Conservation (phyloP, 2,888 invertebrate genomes). For the Salticus scenicus region DNA sequence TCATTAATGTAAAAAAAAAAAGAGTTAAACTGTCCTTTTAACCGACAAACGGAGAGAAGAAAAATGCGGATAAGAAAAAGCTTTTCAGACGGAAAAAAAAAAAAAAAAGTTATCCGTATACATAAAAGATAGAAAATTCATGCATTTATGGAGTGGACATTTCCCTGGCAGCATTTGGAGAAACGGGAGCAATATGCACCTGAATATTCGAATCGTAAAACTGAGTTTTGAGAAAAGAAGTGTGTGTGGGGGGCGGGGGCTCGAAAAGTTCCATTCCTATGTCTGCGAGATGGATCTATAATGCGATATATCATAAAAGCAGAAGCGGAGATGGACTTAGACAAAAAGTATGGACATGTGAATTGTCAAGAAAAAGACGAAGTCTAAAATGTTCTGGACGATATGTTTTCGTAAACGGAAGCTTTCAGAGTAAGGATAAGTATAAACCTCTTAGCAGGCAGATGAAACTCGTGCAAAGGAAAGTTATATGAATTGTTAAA, state of each 20-base stretch:
- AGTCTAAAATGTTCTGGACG: too few species aligned
- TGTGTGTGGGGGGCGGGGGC: background rate
- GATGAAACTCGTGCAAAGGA: too few species aligned
- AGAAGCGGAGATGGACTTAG: background rate
- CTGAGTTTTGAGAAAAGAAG: too few species aligned
- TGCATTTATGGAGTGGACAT: constrained; percentile 57
- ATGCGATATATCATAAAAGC: background rate
- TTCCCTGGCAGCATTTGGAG: background rate
- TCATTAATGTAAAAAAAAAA: too few species aligned
- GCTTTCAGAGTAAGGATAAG: too few species aligned
- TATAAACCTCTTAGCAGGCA: too few species aligned
- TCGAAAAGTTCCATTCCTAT: background rate
- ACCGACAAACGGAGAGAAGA: background rate
- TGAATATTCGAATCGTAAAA: background rate
- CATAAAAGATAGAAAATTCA: constrained; percentile 65
- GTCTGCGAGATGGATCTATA: background rate
- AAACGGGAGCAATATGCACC: background rate
- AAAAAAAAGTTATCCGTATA: constrained; percentile 61
- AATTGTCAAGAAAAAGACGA: background rate
- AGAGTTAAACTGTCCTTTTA: too few species aligned
- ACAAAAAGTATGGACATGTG: background rate
- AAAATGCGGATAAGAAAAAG: too few species aligned
- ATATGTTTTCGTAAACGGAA: too few species aligned
- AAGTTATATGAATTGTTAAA: too few species aligned
- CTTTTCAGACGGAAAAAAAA: constrained; percentile 23